phyloP scores from a whole-genome alignment of 2,113 vertebrate species.

The Cyphomyrus plagiostoma region DNA sequence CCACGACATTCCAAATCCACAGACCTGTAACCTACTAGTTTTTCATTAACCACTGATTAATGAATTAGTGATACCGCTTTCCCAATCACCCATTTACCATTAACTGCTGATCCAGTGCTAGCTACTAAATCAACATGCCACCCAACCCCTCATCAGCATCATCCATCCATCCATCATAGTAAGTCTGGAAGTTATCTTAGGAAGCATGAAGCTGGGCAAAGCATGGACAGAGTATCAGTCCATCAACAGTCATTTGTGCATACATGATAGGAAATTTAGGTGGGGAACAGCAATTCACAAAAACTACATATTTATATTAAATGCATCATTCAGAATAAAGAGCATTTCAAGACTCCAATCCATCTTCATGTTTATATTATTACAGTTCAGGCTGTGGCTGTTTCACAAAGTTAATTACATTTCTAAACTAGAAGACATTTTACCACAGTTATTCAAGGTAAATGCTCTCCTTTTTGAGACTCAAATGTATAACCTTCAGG shows the following conservation, averaged over 20 bases:
- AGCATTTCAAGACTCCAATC: not conserved
- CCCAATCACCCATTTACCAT: not conserved
- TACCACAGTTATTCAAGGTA: not conserved
- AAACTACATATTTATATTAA: not conserved
- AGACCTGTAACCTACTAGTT: not conserved
- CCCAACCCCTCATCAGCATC: not conserved
- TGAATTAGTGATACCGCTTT: not conserved
- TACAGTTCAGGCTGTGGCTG: not conserved
- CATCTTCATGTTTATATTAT: not conserved
- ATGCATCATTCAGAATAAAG: not conserved
- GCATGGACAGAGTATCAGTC: not conserved
- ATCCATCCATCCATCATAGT: not conserved
- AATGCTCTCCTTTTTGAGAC: not conserved
- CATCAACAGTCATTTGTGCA: not conserved
- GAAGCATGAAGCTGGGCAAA: not conserved
- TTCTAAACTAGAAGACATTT: not conserved
- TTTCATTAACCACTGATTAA: not conserved
- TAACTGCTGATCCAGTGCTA: not conserved
- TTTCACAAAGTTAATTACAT: not conserved
- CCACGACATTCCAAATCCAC: not conserved
- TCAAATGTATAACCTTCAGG: not conserved
- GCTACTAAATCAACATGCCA: not conserved
- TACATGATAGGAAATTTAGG: not conserved
- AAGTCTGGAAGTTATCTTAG: not conserved
- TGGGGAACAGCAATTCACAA: not conserved